These are phyloP conservation scores for Lagopus leucura DNA, from an alignment of 2,113 vertebrate genomes.

Conservation along the genomic window DNA sequence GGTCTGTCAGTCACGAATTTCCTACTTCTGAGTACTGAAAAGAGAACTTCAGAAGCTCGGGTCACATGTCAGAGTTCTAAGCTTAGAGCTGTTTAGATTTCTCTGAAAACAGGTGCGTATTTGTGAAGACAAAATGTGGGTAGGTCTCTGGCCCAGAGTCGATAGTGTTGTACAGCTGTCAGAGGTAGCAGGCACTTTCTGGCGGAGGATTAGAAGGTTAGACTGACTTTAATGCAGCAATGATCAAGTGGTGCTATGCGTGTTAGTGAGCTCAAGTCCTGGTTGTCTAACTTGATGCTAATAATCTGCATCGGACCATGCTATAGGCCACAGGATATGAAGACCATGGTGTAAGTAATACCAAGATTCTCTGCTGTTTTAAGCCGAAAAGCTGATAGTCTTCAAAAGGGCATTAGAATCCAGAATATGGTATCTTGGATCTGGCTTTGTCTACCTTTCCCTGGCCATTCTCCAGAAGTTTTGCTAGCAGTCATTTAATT, in stretches of 20 bases:
- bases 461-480: not conserved
- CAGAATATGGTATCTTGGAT: not conserved
- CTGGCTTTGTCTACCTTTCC: not conserved
- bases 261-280: constrained; percentile 12
- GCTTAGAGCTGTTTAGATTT: not conserved
- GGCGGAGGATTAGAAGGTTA: not conserved
- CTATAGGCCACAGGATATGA: not conserved
- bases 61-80: not conserved
- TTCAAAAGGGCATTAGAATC: constrained; percentile 33
- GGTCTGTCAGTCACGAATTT: not conserved
- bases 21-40: not conserved
- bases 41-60: not conserved
- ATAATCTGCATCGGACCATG: not conserved
- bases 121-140: not conserved
- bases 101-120: not conserved
- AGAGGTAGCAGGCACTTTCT: not conserved
- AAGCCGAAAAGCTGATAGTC: constrained; percentile 43
- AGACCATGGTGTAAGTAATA: not conserved
- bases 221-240: constrained; percentile 24
- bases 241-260: constrained; percentile 36
- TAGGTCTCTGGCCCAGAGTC: not conserved
- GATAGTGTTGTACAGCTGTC: not conserved
- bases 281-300: not conserved
- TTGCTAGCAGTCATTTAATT: not conserved
- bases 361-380: not conserved